Base-by-base conservation (phyloP, 2,797 vertebrate genomes). In the Leptodactylus fallax region DNA sequence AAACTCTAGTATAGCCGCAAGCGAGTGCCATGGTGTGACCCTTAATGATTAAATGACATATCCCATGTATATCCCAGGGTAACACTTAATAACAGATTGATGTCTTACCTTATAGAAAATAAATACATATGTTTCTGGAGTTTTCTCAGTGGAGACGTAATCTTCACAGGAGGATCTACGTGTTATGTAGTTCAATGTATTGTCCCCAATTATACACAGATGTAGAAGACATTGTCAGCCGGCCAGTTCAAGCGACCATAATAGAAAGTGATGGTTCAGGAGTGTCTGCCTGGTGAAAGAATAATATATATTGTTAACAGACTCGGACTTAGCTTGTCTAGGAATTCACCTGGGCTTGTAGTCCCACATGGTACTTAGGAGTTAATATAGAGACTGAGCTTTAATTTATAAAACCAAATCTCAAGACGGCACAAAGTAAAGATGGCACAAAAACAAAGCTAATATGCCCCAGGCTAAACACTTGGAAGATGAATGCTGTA, bases 141-240 rank as follows among this genome's bases (percentile, higher is more conserved):
- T 60, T 58, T 79, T n/a, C 19, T n/a, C 36, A 47, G 79, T 47
- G 17, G 79, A 63, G 27, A 80, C n/a, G 45, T 45, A 61, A 71
- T 14, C n/a, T 23, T 19, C 6, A 17, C 78, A 45, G 3, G 27
- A 21, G 36, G 10, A 61, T 21, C 58, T 21, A n/a, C n/a, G 17
- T 12, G 7, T 61, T 45, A 45, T 79, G 56, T 60, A 13, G 12
- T n/a, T 27, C 58, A 61, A 63, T 60, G 58, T 61, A n/a, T 79
- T 60, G 55, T 58, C 21, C 47, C 45, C 55, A 79, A 79, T 79
- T 79, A 79, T 63, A 80, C 79, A 80, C 58, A 63, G 79, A 80
- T 80, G 79, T 61, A 63, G 21, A n/a, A n/a, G 0, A 80, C 7
- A 60, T 36, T 60, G 16, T 49, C 79, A 36, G 45, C 36, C 58